Base-by-base conservation (phyloP, 2,113 vertebrate species). In the Seriola aureovittata region DNA sequence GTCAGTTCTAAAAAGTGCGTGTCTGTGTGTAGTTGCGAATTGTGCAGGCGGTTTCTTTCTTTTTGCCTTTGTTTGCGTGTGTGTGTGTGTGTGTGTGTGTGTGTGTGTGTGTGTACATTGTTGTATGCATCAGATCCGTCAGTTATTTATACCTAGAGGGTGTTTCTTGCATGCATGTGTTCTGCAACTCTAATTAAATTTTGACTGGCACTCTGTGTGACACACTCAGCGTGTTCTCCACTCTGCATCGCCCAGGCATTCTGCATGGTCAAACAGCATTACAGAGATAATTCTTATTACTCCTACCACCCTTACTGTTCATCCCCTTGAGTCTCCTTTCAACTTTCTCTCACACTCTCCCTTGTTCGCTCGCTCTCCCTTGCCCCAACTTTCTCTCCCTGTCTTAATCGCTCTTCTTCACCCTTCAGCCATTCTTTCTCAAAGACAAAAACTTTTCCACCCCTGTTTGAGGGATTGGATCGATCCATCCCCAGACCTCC, bases 401-500 rank as follows among this genome's bases (percentile, higher is more conserved):
- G n/a, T 75, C 78, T 77, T 62, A 62, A 7, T 21, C 46, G 0
- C 66, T 71, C 25, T 79, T 54, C 74, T 86, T 74, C 81, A 78
- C 68, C 78, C 86, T 82, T 85, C 88, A 80, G 32, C 63, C 6
- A 23, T 67, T 84, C 80, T 88, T 84, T 85, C 54, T 85, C 89
- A 94, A 89, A 92, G 86, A 77, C 89, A 36, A 80, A 86, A 91
- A 90, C 38, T 86, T 89, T 88, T 65, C 63, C 55, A 44, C 80
- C 86, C 87, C 86, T 70, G 29, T 87, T 80, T 81, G 90, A 85
- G 81, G 78, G 80, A 69, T 84, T 87, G 91, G 88, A 93, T 94
- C 89, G 91, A 93, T 93, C 89, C 85, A 64, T 86, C 74, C 73
- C 66, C 46, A 70, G 82, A 74, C 84, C 79, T 78, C 89, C 88